Conservation (phyloP, 1,140 invertebrate species). For the Steinernema feltiae region DNA sequence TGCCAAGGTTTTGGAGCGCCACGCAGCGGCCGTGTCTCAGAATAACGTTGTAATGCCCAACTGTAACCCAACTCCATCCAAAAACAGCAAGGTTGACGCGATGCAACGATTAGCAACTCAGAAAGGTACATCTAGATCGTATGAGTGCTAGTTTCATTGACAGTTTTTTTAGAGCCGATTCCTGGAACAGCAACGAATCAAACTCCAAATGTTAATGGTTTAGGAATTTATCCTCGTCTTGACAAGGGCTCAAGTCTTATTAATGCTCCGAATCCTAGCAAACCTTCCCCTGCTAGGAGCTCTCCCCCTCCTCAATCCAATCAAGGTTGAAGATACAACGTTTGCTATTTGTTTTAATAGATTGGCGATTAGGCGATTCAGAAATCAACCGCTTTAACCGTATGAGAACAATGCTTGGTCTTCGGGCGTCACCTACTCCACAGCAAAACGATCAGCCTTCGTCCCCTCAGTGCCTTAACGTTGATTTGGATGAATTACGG, state of each 20-base stretch:
- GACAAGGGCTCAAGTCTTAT: constrained; percentile 28
- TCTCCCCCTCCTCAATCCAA: neutral
- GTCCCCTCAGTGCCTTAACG: constrained; percentile 13
- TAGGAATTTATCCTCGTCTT: constrained; percentile 42
- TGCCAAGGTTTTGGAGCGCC: constrained; percentile 40
- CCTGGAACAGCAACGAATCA: neutral
- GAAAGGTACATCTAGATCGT: constrained; percentile 41
- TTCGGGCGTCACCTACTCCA: neutral
- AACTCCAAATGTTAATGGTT: neutral
- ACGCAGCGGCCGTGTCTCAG: constrained; percentile 32
- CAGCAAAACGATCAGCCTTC: constrained; percentile 1
- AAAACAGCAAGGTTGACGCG: constrained; percentile 43
- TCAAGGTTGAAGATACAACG: neutral
- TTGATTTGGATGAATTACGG: constrained; percentile 50
- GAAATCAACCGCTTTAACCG: neutral
- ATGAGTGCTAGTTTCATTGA: neutral
- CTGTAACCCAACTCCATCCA: constrained; percentile 42
- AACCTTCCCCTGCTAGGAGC: neutral
- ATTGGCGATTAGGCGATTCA: neutral
- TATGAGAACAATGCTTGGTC: neutral
- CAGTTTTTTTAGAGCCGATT: neutral
- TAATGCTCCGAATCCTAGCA: neutral
- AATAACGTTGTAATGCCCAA: constrained; percentile 39
- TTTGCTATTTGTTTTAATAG: neutral
- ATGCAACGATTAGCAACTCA: constrained; percentile 48